Evolutionary conservation across 2,797 vertebrate species (phyloP), one percentile per base, ranked within the genome.

Genomic region (Rhinella marina): DNA sequence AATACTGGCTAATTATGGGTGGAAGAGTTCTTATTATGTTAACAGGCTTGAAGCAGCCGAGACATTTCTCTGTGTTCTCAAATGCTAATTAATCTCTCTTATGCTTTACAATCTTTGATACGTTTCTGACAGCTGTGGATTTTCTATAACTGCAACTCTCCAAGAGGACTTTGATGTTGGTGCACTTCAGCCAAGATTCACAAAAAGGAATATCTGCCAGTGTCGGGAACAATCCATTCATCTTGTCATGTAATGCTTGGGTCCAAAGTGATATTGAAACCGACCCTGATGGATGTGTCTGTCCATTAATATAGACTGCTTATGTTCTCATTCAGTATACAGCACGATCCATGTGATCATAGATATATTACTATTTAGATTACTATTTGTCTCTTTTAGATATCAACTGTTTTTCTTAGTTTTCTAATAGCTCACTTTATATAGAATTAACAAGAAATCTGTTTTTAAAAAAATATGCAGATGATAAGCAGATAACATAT

Each of bases 51-150:
- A 76, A 76, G 70, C 23, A 76, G 27, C 52, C 82, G 16, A 72
- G 70, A 84, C 82, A 3, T 83, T 72, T 73, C 68, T 73, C 27
- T 72, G 68, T 52, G 61, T 72, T 75, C 82, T 62, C 13, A 50
- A 50, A 61, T 84, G 70, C 56, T 84, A 84, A 84, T 84, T 84
- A 61, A 84, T 84, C 82, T 84, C 82, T 73, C 52, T 84, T 84
- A 84, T 59, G 54, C 68, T 75, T 76, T 73, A 75, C 23, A 84
- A 56, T 56, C 70, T 84, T 84, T 84, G 70, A 84, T 75, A 84
- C 7, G 16, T 75, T 61, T 84, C 21, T 76, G 56, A 84, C 82
- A 75, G 82, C 56, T 16, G 56, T 84, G 70, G 56, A 84, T 84
- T 84, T 84, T 48, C 70, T 56, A 84, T 50, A 48, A 59, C 70